A percentile compares a stretch with the other conserved stretches of the same genome.
These are phyloP conservation scores for Lagopus leucura DNA, from an alignment of 2,113 vertebrate species.

Conservation along the genomic window DNA sequence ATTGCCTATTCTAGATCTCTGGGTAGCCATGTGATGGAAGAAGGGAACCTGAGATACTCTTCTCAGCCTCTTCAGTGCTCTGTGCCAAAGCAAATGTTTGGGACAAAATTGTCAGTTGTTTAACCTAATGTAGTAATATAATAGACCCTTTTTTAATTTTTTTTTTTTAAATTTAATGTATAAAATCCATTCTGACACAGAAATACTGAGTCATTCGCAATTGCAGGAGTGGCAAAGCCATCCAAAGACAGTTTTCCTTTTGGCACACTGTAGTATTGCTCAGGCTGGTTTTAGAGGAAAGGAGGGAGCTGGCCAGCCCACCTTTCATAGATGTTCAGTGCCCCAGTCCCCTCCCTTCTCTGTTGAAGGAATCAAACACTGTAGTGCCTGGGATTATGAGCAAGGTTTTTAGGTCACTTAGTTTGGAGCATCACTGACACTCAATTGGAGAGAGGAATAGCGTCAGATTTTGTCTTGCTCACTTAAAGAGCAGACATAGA, in stretches of 20 bases:
- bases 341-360: not conserved
- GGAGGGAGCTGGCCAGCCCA: not conserved
- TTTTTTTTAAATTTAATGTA: not conserved
- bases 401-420: not conserved
- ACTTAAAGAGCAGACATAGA: not conserved
- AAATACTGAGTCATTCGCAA: not conserved
- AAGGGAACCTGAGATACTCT: not conserved
- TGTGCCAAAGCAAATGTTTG: not conserved
- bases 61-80: not conserved
- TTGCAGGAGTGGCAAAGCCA: not conserved
- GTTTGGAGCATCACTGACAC: not conserved
- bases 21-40: not conserved
- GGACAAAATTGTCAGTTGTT: not conserved
- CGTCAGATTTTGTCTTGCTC: not conserved
- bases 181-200: not conserved
- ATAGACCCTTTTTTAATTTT: too few species aligned
- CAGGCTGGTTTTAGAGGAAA: not conserved
- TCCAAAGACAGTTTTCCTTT: not conserved
- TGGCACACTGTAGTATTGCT: not conserved
- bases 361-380: not conserved
- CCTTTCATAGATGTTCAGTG: fast-evolving
- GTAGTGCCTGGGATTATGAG: not conserved
- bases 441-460: not conserved
- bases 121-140: not conserved
- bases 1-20: not conserved